These are phyloP conservation scores for Bombus confusus DNA, from an alignment of 1,140 invertebrate species.

Conservation along the genomic window DNA sequence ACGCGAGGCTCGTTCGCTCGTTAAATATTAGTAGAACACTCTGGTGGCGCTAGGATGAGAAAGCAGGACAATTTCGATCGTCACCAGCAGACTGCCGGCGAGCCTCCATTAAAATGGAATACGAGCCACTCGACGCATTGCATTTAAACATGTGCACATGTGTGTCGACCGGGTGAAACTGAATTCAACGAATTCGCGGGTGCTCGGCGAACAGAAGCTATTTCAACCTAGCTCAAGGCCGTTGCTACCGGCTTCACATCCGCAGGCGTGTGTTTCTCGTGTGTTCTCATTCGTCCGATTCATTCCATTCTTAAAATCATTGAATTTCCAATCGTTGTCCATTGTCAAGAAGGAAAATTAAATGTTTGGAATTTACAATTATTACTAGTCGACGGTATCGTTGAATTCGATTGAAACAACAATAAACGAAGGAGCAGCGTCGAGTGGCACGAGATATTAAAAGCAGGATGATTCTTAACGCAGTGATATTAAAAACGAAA, in stretches of 20 bases:
- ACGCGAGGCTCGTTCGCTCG: conserved; percentile 25
- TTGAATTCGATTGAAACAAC: not conserved
- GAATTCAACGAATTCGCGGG: not conserved
- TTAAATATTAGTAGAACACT: conserved; percentile 62
- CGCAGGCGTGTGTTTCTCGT: not conserved
- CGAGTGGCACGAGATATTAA: not conserved
- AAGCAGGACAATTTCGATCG: conserved; percentile 49
- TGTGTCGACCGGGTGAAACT: not conserved
- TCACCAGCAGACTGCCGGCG: not conserved
- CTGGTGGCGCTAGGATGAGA: not conserved
- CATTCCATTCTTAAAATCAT: too few species aligned
- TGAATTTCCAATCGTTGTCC: too few species aligned
- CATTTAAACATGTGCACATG: conserved; percentile 11
- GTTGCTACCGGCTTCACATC: not conserved
- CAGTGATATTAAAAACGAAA: too few species aligned
- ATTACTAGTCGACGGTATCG: too few species aligned
- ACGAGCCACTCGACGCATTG: conserved; percentile 31
- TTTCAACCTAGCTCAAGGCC: not conserved
- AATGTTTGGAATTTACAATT: not conserved
- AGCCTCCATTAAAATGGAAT: conserved; percentile 40
- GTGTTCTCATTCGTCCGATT: not conserved
- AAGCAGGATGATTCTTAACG: too few species aligned
- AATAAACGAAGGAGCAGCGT: not conserved
- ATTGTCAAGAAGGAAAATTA: not conserved
- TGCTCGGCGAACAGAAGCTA: not conserved